Conservation (phyloP, 2,888 invertebrate genomes). For the Ecdyonurus torrentis region DNA sequence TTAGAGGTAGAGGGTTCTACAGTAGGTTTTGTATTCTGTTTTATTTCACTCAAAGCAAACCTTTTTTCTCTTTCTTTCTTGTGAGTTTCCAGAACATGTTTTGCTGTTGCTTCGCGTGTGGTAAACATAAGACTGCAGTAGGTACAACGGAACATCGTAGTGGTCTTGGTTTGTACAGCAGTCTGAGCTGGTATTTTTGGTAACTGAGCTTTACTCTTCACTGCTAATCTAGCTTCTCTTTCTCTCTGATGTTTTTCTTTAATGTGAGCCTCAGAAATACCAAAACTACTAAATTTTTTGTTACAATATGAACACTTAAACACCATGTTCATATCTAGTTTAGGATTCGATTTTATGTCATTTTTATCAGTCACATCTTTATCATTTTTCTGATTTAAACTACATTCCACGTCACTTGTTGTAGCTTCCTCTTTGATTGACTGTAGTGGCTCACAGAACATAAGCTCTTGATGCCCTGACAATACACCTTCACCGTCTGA, state of each 20-base stretch:
- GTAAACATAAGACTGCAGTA: neutral
- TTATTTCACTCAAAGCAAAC: neutral
- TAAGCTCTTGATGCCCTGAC: neutral
- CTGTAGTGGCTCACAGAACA: neutral
- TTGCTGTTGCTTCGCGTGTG: neutral
- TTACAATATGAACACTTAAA: neutral
- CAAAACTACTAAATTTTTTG: neutral
- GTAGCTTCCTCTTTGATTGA: neutral
- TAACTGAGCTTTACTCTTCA: too few relatives aligned
- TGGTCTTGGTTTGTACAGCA: neutral
- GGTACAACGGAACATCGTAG: neutral
- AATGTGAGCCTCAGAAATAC: neutral
- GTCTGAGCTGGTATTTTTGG: neutral
- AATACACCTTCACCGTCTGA: neutral
- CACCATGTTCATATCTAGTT: neutral
- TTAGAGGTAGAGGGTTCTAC: neutral
- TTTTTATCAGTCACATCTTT: neutral
- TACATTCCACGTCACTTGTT: too few relatives aligned
- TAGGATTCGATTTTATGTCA: neutral
- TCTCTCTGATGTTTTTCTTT: neutral
- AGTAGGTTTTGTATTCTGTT: neutral
- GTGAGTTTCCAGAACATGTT: neutral
- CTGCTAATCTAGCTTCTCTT: too few relatives aligned
- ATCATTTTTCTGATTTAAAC: too few relatives aligned
- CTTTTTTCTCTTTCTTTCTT: neutral